These are phyloP conservation scores for Halocynthia roretzi DNA, from an alignment of 23 tunicate species.

Conservation along the genomic window DNA sequence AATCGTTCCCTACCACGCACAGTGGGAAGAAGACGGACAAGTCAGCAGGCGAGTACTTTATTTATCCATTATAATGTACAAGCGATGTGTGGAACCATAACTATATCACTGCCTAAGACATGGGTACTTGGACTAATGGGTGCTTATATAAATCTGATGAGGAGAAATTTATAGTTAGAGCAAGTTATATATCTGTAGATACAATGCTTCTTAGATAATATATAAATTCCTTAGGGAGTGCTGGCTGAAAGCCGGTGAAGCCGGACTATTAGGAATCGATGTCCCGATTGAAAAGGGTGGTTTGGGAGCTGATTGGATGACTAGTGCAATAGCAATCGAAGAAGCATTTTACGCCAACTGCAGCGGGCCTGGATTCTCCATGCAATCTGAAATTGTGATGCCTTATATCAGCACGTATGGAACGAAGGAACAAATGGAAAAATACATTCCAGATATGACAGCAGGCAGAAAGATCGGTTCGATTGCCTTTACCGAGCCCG, in stretches of 20 bases:
- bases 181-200: too few species aligned
- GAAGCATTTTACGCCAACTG: conserved; percentile 80
- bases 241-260: conserved; percentile 17
- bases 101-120: too few species aligned
- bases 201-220: too few species aligned
- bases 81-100: too few species aligned
- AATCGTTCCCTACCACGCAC: conserved; percentile 52
- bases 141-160: too few species aligned
- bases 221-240: too few species aligned
- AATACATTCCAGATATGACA: conserved; percentile 91
- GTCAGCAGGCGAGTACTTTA: conserved; percentile 21
- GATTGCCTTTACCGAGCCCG: conserved; percentile 61
- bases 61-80: too few species aligned
- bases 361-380: conserved; percentile 86
- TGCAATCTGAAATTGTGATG: conserved; percentile 88
- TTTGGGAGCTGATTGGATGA: conserved; percentile 92
- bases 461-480: conserved; percentile 86
- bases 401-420: conserved; percentile 96
- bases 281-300: conserved; percentile 86
- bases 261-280: conserved; percentile 73
- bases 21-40: conserved; percentile 90
- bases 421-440: conserved; percentile 75
- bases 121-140: too few species aligned
- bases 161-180: too few species aligned
- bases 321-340: conserved; percentile 89